phyloP scores from a whole-genome alignment of 2,888 invertebrate genomes.

The Agriopis aurantiaria region DNA sequence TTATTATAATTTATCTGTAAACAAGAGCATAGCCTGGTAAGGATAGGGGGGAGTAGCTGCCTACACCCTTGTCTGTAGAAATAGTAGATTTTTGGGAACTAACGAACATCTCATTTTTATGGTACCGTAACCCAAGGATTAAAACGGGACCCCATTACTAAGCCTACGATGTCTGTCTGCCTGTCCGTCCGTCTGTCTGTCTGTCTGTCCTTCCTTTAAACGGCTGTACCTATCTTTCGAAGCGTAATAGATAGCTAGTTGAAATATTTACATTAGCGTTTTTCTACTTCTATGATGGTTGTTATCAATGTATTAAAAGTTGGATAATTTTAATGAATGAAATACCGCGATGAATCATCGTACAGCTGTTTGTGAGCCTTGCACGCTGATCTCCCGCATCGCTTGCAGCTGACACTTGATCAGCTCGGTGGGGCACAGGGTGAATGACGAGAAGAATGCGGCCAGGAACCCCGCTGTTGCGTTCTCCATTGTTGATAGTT shows the following conservation, averaged over 20 bases:
- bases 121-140: too few relatives aligned
- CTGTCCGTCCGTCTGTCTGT: too few relatives aligned
- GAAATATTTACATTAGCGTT: not conserved
- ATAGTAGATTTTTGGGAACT: too few relatives aligned
- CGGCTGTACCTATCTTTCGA: too few relatives aligned
- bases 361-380: slow-evolving; percentile 79
- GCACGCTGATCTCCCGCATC: slow-evolving; percentile 90
- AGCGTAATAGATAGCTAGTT: too few relatives aligned
- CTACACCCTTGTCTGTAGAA: too few relatives aligned
- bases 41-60: too few relatives aligned
- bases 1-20: not conserved
- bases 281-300: not conserved
- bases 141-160: too few relatives aligned
- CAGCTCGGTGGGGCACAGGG: slow-evolving; percentile 98
- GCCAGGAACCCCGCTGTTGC: slow-evolving; percentile 97
- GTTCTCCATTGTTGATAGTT: slow-evolving; percentile 91
- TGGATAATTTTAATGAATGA: slow-evolving; percentile 39
- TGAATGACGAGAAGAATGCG: slow-evolving; percentile 98
- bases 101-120: too few relatives aligned
- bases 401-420: slow-evolving; percentile 99
- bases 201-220: too few relatives aligned
- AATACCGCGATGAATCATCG: slow-evolving; percentile 75
- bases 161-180: too few relatives aligned
- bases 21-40: too few relatives aligned
- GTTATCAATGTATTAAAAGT: not conserved